Evolutionary conservation across 2,797 vertebrate species (phyloP).

Genomic region (Cyprinodon diabolis): DNA sequence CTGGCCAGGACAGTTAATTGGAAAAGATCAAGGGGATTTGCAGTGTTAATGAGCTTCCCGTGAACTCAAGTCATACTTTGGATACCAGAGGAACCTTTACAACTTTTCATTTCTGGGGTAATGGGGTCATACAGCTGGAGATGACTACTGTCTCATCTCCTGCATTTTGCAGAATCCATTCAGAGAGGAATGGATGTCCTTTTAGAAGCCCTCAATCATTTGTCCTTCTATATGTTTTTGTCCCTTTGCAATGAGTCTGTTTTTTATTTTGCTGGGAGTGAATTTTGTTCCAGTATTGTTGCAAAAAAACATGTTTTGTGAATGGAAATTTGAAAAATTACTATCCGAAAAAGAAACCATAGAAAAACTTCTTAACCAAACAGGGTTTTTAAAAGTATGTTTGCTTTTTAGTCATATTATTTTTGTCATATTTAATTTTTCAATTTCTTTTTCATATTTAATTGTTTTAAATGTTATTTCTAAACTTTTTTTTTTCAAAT

Average conservation of each 20-base stretch:
- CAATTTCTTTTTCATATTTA: too few species aligned
- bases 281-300: too few species aligned
- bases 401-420: too few species aligned
- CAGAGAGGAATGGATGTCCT: constrained; percentile 43
- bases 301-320: too few species aligned
- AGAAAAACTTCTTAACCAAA: too few species aligned
- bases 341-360: too few species aligned
- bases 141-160: constrained; percentile 48
- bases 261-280: not conserved
- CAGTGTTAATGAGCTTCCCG: constrained; percentile 76
- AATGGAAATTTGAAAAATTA: too few species aligned
- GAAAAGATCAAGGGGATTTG: constrained; percentile 78
- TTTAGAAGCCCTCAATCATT: constrained; percentile 40
- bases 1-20: constrained; percentile 76
- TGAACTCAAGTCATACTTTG: constrained; percentile 70
- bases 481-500: too few species aligned
- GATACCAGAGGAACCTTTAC: constrained; percentile 65
- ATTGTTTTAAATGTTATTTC: too few species aligned
- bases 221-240: constrained; percentile 20
- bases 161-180: constrained; percentile 41
- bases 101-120: constrained; percentile 57
- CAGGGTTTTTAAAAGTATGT: too few species aligned
- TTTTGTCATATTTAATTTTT: too few species aligned
- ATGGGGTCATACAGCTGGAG: constrained; percentile 24
- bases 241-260: constrained; percentile 15